Evolutionary conservation across 2,797 vertebrate genomes (phyloP).

Genomic region (Lates japonicus): DNA sequence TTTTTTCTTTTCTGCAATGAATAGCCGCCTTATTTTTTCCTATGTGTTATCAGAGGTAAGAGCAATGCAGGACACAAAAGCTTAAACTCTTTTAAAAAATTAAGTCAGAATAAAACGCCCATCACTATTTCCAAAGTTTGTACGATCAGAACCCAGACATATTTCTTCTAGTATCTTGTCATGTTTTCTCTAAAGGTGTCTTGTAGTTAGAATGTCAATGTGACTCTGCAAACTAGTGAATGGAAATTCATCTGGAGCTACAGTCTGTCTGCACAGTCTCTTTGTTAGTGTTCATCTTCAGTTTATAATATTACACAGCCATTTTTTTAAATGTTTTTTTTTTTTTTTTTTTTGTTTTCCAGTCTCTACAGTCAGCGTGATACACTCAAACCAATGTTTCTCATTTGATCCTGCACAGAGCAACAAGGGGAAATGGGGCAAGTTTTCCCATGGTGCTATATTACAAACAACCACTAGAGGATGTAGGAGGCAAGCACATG

Average conservation of each 20-base stretch:
- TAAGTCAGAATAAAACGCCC: too few relatives aligned
- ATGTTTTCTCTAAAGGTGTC: background rate
- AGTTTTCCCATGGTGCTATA: slow-evolving; percentile 39
- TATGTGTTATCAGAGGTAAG: background rate
- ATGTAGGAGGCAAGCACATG: slow-evolving; percentile 56
- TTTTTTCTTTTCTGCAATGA: too few relatives aligned
- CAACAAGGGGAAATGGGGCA: background rate
- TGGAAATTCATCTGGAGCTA: background rate
- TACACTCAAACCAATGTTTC: background rate
- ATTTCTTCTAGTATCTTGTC: too few relatives aligned
- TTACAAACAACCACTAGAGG: slow-evolving; percentile 71
- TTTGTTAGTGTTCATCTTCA: background rate
- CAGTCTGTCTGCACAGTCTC: background rate
- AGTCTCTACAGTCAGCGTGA: background rate
- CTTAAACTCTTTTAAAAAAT: too few relatives aligned
- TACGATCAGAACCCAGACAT: too few relatives aligned
- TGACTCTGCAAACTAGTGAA: background rate
- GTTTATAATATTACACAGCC: background rate
- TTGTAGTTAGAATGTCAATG: background rate
- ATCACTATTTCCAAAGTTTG: too few relatives aligned
- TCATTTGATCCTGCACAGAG: background rate
- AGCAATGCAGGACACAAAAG: background rate
- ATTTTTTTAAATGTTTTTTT: too few relatives aligned
- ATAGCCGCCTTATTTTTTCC: too few relatives aligned
- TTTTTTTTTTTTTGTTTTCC: background rate